Conservation (phyloP, 2,888 invertebrate genomes). For the Tipula helvola region DNA sequence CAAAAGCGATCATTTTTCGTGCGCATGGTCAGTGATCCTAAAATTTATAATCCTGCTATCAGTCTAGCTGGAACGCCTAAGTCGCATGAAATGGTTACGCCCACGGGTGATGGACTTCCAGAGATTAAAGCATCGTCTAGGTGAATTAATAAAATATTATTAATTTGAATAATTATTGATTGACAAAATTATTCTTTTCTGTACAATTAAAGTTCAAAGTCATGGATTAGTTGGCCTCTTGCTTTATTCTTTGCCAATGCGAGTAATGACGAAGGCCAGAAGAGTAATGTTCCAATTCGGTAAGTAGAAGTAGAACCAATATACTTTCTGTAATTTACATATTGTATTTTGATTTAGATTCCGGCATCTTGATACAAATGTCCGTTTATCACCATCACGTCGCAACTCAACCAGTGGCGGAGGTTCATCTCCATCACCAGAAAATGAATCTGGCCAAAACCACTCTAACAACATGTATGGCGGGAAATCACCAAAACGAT, state of each 20-base stretch:
- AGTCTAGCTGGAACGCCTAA: conserved; percentile 56
- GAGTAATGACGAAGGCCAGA: conserved; percentile 45
- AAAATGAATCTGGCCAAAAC: conserved; percentile 37
- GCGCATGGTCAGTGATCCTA: conserved; percentile 95
- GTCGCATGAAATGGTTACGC: conserved; percentile 31
- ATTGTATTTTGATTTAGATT: conserved; percentile 42
- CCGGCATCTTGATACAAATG: conserved; percentile 76
- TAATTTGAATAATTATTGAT: neutral
- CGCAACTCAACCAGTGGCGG: conserved; percentile 49
- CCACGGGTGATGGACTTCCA: conserved; percentile 27
- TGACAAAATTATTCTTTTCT: neutral
- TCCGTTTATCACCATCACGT: conserved; percentile 51
- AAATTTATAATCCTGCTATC: conserved; percentile 88
- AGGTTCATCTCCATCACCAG: conserved; percentile 56
- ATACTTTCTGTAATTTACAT: no score
- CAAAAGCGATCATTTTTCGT: conserved; percentile 94
- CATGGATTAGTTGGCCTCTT: conserved; percentile 89
- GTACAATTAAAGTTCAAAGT: conserved; percentile 39
- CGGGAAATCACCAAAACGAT: conserved; percentile 38
- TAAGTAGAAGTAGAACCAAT: conserved; percentile 28
- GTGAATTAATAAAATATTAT: conserved; percentile 19
- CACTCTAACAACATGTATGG: conserved; percentile 18
- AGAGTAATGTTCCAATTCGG: conserved; percentile 68
- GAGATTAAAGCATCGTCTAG: conserved; percentile 30
- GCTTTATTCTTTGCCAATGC: conserved; percentile 77